A percentile compares a stretch with the other conserved stretches of the same genome.
phyloP scores from a whole-genome alignment of 2,888 invertebrate species.

The Tetrapedia diversipes region DNA sequence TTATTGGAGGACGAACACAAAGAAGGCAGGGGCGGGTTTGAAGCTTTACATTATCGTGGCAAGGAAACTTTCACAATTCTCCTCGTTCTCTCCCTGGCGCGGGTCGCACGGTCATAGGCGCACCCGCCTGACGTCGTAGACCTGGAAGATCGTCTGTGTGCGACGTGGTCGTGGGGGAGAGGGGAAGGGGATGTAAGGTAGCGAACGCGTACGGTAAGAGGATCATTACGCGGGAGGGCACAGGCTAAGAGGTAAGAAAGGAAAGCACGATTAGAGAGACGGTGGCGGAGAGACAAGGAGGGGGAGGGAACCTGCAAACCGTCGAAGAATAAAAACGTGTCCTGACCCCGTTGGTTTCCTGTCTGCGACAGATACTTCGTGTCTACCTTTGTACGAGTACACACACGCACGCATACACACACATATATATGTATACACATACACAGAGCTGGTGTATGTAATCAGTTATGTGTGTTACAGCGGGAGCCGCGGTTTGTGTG shows the following conservation, averaged over 20 bases:
- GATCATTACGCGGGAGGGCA: slow-evolving; percentile 45
- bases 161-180: slow-evolving; percentile 30
- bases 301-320: slow-evolving; percentile 30
- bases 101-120: slow-evolving; percentile 58
- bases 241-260: slow-evolving; percentile 42
- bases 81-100: slow-evolving; percentile 65
- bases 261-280: slow-evolving; percentile 52
- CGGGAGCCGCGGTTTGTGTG: slow-evolving; percentile 15
- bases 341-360: slow-evolving; percentile 28
- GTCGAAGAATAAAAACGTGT: slow-evolving; percentile 41
- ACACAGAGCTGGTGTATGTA: too few species aligned
- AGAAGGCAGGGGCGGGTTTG: slow-evolving; percentile 31
- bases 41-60: slow-evolving; percentile 72
- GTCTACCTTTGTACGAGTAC: neutral
- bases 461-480: too few species aligned
- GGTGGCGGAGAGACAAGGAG: too few species aligned
- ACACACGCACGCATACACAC: neutral
- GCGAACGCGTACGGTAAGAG: slow-evolving; percentile 60
- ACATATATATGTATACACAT: neutral
- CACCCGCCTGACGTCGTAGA: slow-evolving; percentile 16
- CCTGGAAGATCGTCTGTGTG: slow-evolving; percentile 45
- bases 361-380: slow-evolving; percentile 41
- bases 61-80: slow-evolving; percentile 76
- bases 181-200: slow-evolving; percentile 16
- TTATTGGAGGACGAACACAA: slow-evolving; percentile 34